A percentile compares a stretch with the other conserved stretches of the same genome.
Conservation (phyloP, 23 tunicate species). For the Clavelina lepadiformis region DNA sequence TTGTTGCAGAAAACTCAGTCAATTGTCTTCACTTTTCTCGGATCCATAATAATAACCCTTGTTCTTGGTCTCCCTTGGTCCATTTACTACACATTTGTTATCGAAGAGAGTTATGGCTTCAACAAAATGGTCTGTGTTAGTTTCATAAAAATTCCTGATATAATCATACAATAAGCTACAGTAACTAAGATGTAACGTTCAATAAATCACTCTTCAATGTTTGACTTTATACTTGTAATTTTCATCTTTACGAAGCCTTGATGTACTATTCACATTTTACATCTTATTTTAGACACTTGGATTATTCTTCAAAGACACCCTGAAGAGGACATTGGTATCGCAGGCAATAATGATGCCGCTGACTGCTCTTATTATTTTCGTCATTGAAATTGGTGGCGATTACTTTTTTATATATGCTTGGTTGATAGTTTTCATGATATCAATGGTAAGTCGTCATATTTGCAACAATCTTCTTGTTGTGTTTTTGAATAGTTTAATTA, state of each 20-base stretch:
- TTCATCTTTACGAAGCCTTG: no score
- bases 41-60: slow-evolving; percentile 34
- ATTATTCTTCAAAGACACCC: slow-evolving; percentile 77
- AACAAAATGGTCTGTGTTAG: slow-evolving; percentile 78
- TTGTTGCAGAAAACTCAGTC: slow-evolving; percentile 73
- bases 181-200: no score
- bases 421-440: slow-evolving; percentile 60
- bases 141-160: not conserved
- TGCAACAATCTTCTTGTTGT: no score
- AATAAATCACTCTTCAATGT: no score
- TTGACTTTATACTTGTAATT: no score
- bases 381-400: slow-evolving; percentile 81
- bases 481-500: no score
- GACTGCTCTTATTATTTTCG: slow-evolving; percentile 65
- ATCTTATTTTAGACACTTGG: slow-evolving; percentile 78
- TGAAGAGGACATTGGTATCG: slow-evolving; percentile 58
- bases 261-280: no score
- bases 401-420: slow-evolving; percentile 91
- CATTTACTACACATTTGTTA: slow-evolving; percentile 89
- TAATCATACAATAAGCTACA: no score
- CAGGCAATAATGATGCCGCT: slow-evolving; percentile 65
- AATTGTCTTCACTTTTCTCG: slow-evolving; percentile 52
- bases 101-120: slow-evolving; percentile 97
- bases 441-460: slow-evolving; percentile 83
- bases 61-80: slow-evolving; percentile 72